Evolutionary conservation across 2,888 invertebrate genomes (phyloP).

Genomic region (Thereva unica): DNA sequence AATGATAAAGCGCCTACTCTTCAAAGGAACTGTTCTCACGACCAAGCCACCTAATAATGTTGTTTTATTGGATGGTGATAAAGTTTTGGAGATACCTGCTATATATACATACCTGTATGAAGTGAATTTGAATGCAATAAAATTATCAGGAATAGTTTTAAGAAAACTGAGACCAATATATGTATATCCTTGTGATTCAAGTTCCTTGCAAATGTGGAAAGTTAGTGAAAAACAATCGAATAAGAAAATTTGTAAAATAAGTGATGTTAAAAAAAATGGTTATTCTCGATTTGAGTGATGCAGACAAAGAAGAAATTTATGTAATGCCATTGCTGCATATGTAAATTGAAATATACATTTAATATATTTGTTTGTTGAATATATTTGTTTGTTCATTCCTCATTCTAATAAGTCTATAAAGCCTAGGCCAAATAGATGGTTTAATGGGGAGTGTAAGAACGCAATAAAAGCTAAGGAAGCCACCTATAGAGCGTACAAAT

Average conservation of each 20-base stretch:
- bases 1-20: neutral
- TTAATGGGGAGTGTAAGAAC: too few relatives aligned
- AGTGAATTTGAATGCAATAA: neutral
- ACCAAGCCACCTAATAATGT: constrained; percentile 10
- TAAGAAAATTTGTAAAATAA: neutral
- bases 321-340: constrained; percentile 8
- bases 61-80: neutral
- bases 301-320: neutral
- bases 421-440: too few relatives aligned
- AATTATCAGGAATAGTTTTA: neutral
- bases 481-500: too few relatives aligned
- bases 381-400: too few relatives aligned
- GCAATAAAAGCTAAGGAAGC: too few relatives aligned
- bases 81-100: constrained; percentile 2
- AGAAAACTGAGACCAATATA: neutral
- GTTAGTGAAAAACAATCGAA: neutral
- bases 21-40: neutral
- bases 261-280: constrained; percentile 4
- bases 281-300: neutral
- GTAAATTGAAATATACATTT: constrained; percentile 1
- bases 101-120: neutral
- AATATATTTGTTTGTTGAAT: neutral
- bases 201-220: neutral
- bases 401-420: too few relatives aligned
- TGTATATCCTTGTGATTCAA: constrained; percentile 2